Percentiles rank a stretch among this genome's conserved stretches.
Evolutionary conservation across 2,888 invertebrate genomes (phyloP).

Genomic region (Eupithecia insigniata): DNA sequence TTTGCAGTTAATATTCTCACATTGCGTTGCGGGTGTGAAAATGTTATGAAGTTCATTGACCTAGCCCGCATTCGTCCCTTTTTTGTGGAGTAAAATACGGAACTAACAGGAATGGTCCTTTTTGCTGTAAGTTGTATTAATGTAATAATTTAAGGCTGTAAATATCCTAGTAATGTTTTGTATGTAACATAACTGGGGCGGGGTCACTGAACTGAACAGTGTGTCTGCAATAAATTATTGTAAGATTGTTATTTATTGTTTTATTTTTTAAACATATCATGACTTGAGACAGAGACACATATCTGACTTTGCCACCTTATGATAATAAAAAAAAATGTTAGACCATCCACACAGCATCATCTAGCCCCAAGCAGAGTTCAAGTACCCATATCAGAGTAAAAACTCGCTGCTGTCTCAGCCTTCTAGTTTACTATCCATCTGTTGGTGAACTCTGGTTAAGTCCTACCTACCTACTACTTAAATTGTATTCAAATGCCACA

Average conservation of each 20-base stretch:
- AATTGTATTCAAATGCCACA: background rate
- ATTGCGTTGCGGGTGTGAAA: background rate
- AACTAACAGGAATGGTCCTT: constrained; percentile 23
- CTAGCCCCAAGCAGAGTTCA: too few species aligned
- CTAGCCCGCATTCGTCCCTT: background rate
- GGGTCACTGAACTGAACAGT: constrained; percentile 76
- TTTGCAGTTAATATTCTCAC: background rate
- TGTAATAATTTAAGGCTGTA: constrained; percentile 56
- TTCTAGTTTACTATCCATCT: too few species aligned
- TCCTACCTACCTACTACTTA: too few species aligned
- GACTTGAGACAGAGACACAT: too few species aligned
- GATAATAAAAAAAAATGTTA: too few species aligned
- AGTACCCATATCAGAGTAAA: too few species aligned
- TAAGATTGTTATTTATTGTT: constrained; percentile 62
- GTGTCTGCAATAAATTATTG: constrained; percentile 82
- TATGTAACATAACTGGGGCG: constrained; percentile 67
- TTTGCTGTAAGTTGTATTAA: constrained; percentile 43
- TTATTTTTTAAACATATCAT: constrained; percentile 45
- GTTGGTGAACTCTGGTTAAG: too few species aligned
- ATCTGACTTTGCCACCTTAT: too few species aligned
- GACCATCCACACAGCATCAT: too few species aligned
- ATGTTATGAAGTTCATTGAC: background rate
- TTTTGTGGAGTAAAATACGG: constrained; percentile 17
- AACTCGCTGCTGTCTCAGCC: too few species aligned
- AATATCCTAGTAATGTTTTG: constrained; percentile 72